Percentiles rank a stretch among this genome's conserved stretches.
These are phyloP conservation scores for Temnothorax nylanderi DNA, from an alignment of 1,140 invertebrate species.

Conservation along the genomic window DNA sequence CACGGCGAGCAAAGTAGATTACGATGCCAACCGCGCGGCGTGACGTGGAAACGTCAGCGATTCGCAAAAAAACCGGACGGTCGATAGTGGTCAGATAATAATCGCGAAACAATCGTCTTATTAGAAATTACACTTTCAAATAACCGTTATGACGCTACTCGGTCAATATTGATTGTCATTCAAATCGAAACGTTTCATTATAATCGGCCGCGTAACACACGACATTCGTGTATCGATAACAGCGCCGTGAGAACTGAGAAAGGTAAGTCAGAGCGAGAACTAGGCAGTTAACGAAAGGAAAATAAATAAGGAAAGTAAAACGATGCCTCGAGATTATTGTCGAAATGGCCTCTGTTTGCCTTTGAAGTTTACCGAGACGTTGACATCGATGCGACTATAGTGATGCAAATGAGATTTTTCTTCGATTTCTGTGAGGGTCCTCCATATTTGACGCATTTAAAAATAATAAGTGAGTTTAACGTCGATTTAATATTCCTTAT, in stretches of 20 bases:
- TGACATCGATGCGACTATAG: slow-evolving; percentile 68
- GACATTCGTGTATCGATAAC: slow-evolving; percentile 1
- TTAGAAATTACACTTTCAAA: slow-evolving; percentile 44
- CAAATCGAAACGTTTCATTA: slow-evolving; percentile 19
- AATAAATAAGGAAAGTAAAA: neutral
- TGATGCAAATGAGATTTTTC: slow-evolving; percentile 68
- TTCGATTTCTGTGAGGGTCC: neutral
- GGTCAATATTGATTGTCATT: slow-evolving; percentile 54
- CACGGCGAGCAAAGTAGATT: slow-evolving; percentile 4
- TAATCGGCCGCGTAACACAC: neutral
- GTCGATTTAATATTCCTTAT: neutral
- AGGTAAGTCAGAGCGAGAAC: slow-evolving; percentile 16
- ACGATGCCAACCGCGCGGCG: slow-evolving; percentile 1
- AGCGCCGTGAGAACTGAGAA: slow-evolving; percentile 33
- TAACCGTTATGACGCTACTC: neutral
- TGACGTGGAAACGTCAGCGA: slow-evolving; percentile 20
- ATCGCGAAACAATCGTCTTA: slow-evolving; percentile 12
- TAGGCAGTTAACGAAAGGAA: neutral
- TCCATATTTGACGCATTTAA: neutral
- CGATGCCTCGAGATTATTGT: neutral
- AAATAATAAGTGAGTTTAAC: neutral
- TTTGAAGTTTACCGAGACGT: slow-evolving; percentile 69
- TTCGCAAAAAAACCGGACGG: slow-evolving; percentile 15
- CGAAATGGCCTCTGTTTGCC: slow-evolving; percentile 63
- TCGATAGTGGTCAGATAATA: neutral